Percentiles rank a stretch among this genome's conserved stretches.
Evolutionary conservation across 2,113 vertebrate genomes (phyloP).

Genomic region (Cyprinodon variegatus): DNA sequence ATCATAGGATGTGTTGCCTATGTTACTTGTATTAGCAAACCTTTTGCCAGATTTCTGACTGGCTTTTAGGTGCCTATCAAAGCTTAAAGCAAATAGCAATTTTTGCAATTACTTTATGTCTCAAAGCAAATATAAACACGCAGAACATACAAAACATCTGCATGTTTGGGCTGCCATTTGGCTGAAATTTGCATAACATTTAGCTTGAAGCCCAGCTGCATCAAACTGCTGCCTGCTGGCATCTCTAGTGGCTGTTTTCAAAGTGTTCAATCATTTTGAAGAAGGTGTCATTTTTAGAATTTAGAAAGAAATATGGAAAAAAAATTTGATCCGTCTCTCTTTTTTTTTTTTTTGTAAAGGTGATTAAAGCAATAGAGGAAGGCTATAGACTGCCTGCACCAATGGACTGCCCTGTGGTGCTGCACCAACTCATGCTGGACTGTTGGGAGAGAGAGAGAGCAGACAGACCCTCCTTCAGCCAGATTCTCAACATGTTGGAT

Average conservation of each 20-base stretch:
- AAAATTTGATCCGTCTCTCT: not conserved
- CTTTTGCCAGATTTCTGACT: not conserved
- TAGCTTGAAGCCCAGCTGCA: not conserved
- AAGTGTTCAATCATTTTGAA: not conserved
- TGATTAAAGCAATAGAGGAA: constrained; percentile 98
- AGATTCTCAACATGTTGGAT: constrained; percentile 98
- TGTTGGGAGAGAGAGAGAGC: constrained; percentile 96
- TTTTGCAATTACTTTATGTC: not conserved
- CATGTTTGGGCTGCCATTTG: not conserved
- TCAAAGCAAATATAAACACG: not conserved
- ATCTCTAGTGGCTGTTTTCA: not conserved
- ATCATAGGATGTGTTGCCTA: not conserved
- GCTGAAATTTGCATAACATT: not conserved
- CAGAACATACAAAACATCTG: not conserved
- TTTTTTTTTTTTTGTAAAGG: constrained; percentile 72
- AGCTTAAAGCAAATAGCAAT: not conserved
- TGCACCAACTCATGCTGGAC: constrained; percentile 97
- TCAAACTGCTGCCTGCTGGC: not conserved
- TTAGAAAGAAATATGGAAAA: not conserved
- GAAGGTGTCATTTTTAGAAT: not conserved
- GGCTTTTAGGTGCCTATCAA: not conserved
- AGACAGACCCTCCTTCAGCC: constrained; percentile 94
- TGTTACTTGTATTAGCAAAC: not conserved
- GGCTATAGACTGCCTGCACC: constrained; percentile 95
- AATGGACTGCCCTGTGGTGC: constrained; percentile 95